These are phyloP conservation scores for Falcaria lacertinaria DNA, from an alignment of 2,888 invertebrate species.

Conservation along the genomic window DNA sequence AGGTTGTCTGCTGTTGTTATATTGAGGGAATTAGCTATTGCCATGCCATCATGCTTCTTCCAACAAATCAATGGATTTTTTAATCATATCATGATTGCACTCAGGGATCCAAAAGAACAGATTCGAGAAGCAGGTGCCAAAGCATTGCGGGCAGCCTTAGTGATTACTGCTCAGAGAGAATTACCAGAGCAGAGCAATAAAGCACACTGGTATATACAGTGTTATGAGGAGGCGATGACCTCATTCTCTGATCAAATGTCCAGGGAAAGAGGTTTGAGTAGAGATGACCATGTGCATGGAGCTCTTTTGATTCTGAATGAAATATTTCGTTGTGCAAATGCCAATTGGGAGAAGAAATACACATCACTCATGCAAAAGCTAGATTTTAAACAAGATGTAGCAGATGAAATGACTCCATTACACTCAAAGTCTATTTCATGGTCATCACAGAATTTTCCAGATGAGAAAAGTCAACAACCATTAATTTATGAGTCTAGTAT, in stretches of 20 bases:
- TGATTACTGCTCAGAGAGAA: conserved; percentile 96
- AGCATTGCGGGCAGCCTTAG: conserved; percentile 94
- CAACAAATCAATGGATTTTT: conserved; percentile 95
- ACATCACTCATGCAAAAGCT: conserved; percentile 84
- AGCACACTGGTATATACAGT: conserved; percentile 94
- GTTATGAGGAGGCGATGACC: conserved; percentile 91
- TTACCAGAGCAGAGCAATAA: conserved; percentile 92
- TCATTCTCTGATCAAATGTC: conserved; percentile 83
- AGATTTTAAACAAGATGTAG: conserved; percentile 63
- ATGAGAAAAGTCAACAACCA: conserved; percentile 57
- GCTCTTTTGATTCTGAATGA: conserved; percentile 96
- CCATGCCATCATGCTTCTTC: conserved; percentile 98
- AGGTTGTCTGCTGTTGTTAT: conserved; percentile 95
- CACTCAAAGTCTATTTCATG: conserved; percentile 67
- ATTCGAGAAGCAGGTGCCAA: conserved; percentile 96
- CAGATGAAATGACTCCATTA: conserved; percentile 75
- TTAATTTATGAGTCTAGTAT: conserved; percentile 87
- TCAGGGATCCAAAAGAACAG: conserved; percentile 93
- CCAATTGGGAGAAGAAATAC: conserved; percentile 91
- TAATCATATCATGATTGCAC: conserved; percentile 93
- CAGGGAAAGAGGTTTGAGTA: conserved; percentile 83
- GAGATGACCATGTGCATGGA: conserved; percentile 96
- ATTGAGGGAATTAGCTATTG: conserved; percentile 93
- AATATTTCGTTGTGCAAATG: conserved; percentile 92
- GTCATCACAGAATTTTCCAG: conserved; percentile 44